Conservation (phyloP, 1,140 invertebrate species). For the Dinothrombium tinctorium region DNA sequence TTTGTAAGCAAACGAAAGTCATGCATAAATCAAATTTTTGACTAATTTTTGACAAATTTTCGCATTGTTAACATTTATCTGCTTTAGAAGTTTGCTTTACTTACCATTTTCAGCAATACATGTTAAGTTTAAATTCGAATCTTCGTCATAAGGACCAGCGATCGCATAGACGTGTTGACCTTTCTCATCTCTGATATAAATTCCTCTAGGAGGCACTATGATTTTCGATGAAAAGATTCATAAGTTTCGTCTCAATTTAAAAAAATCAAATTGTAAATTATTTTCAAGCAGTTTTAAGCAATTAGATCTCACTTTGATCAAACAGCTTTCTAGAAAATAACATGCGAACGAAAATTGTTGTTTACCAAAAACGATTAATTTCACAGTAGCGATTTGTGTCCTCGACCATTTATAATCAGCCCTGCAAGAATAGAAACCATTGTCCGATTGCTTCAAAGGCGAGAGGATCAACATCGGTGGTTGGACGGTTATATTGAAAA, state of each 20-base stretch:
- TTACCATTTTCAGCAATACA: constrained; percentile 15
- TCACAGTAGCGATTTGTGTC: not conserved
- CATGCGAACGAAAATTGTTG: too few relatives aligned
- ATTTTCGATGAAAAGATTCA: too few relatives aligned
- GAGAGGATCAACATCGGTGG: not conserved
- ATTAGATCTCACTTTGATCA: too few relatives aligned
- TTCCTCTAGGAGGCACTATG: constrained; percentile 14
- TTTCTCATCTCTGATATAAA: constrained; percentile 11
- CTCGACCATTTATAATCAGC: constrained; percentile 8
- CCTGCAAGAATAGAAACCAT: not conserved
- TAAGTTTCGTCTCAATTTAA: too few relatives aligned
- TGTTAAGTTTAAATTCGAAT: constrained; percentile 10
- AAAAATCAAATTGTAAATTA: too few relatives aligned
- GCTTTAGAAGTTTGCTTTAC: too few relatives aligned
- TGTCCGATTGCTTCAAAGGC: not conserved
- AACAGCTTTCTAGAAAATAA: too few relatives aligned
- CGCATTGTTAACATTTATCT: too few relatives aligned
- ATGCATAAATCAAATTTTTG: too few relatives aligned
- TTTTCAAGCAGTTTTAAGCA: too few relatives aligned
- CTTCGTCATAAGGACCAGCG: constrained; percentile 14
- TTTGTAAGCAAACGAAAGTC: too few relatives aligned
- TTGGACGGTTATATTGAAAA: not conserved
- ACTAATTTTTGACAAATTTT: too few relatives aligned
- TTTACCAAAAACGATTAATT: constrained; percentile 4
- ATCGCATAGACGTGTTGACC: constrained; percentile 12